Evolutionary conservation across 2,113 vertebrate species (phyloP).

Genomic region (Nanorana parkeri): DNA sequence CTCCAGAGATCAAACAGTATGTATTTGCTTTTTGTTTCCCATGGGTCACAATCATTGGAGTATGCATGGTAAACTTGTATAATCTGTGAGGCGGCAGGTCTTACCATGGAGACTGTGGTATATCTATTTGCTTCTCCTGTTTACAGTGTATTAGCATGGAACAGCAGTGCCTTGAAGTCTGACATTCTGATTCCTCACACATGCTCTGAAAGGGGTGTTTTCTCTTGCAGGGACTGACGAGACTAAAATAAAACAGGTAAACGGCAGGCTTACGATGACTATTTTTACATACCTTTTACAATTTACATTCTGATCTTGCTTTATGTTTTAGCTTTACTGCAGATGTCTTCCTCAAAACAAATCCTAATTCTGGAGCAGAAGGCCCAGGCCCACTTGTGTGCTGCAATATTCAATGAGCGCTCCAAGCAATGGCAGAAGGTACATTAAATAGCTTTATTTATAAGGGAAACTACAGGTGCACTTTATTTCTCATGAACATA

Average conservation of each 20-base stretch:
- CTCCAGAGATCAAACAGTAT: slow-evolving; percentile 3
- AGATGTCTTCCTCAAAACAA: neutral
- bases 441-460: neutral
- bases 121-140: neutral
- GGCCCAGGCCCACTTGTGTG: neutral
- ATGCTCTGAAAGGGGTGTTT: no score
- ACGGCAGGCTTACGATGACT: neutral
- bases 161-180: neutral
- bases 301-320: neutral
- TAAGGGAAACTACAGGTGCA: no score
- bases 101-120: slow-evolving; percentile 37
- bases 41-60: slow-evolving; percentile 23
- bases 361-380: neutral
- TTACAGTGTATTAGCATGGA: neutral
- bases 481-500: no score
- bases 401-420: slow-evolving; percentile 6
- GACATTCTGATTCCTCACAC: neutral
- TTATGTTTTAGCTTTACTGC: neutral
- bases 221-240: neutral
- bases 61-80: neutral
- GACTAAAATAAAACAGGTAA: neutral
- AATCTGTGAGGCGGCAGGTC: neutral
- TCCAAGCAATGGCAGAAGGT: slow-evolving; percentile 36
- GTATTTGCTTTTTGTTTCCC: slow-evolving; percentile 29
- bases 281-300: neutral